phyloP scores from a whole-genome alignment of 2,888 invertebrate genomes.

The Branchipolynoe longqiensis region DNA sequence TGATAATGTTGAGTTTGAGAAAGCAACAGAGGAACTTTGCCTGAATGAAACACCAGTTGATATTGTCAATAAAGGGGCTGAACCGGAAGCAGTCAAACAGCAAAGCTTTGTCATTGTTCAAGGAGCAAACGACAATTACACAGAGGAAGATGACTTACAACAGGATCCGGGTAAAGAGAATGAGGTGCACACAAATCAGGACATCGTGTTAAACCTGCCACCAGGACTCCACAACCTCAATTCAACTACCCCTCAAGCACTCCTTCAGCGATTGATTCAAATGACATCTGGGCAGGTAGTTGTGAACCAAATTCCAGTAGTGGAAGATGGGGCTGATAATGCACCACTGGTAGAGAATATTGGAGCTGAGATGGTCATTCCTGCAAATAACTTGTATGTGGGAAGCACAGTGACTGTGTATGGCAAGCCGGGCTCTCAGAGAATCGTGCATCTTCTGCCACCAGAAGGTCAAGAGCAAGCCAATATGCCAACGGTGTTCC shows the following conservation, averaged over 20 bases:
- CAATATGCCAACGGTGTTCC: not conserved
- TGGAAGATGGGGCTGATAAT: not conserved
- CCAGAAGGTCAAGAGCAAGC: not conserved
- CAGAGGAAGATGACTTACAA: not conserved
- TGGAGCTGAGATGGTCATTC: constrained; percentile 27
- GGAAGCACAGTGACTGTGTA: not conserved
- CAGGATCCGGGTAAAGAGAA: constrained; percentile 22
- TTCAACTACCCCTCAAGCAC: not conserved
- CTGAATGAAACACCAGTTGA: too few relatives aligned
- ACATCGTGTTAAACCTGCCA: constrained; percentile 27
- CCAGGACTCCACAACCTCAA: not conserved
- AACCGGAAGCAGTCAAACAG: too few relatives aligned
- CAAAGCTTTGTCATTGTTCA: too few relatives aligned
- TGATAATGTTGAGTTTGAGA: too few relatives aligned
- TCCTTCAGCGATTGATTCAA: constrained; percentile 3
- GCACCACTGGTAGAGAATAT: constrained; percentile 1
- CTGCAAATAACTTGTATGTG: not conserved
- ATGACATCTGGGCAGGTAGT: constrained; percentile 17
- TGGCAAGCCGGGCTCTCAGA: not conserved
- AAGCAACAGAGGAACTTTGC: too few relatives aligned
- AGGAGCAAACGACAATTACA: too few relatives aligned
- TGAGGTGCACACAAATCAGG: not conserved
- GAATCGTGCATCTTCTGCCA: not conserved
- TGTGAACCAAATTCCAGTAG: not conserved
- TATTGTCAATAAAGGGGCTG: too few relatives aligned